Conservation (phyloP, 1,140 invertebrate genomes). For the Apis dorsata region DNA sequence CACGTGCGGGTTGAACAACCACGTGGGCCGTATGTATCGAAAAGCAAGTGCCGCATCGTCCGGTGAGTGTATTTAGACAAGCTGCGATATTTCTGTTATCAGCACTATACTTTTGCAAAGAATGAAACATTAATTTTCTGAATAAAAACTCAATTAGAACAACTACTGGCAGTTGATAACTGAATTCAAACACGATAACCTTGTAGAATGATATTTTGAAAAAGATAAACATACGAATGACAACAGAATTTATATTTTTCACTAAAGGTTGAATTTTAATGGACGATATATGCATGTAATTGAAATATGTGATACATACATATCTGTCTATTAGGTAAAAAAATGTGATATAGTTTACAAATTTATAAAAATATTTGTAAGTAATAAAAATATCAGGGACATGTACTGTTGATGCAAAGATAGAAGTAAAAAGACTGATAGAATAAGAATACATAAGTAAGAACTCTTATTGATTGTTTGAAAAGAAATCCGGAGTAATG, state of each 20-base stretch:
- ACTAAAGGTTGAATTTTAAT: neutral
- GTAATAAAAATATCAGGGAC: conserved; percentile 6
- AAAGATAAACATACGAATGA: neutral
- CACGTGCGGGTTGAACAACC: conserved; percentile 52
- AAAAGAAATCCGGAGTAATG: conserved; percentile 27
- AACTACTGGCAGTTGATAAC: conserved; percentile 17
- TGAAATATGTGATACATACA: neutral
- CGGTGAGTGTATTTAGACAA: conserved; percentile 25
- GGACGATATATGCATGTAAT: neutral
- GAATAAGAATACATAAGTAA: conserved; percentile 25
- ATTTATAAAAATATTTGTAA: conserved; percentile 23
- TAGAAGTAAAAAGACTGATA: conserved; percentile 38
- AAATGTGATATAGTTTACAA: conserved; percentile 46
- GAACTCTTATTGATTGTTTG: neutral
- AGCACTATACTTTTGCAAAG: neutral
- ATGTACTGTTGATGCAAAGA: conserved; percentile 25
- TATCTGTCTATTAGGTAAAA: conserved; percentile 4
- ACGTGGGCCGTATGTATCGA: conserved; percentile 57
- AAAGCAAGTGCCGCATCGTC: conserved; percentile 22
- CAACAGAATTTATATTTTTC: neutral
- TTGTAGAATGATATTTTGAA: conserved; percentile 25
- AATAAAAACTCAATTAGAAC: neutral
- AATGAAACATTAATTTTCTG: neutral
- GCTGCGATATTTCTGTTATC: conserved; percentile 40
- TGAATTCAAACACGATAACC: conserved; percentile 19